A percentile compares a stretch with the other conserved stretches of the same genome.
Conservation (phyloP, 2,888 invertebrate genomes). For the Drosophila peninsularis region DNA sequence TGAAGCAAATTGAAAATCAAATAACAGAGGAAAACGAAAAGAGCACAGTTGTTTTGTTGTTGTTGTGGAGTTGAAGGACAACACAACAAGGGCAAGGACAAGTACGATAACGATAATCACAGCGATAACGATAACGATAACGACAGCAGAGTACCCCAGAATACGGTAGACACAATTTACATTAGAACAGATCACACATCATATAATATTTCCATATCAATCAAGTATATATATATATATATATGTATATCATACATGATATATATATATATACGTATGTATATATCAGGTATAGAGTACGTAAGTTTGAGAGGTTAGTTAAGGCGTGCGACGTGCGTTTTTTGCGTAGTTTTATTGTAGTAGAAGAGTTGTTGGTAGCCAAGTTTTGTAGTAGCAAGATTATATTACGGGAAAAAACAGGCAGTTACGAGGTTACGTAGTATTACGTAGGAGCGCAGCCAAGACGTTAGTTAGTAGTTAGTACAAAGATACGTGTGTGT, state of each 20-base stretch:
- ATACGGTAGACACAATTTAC: conserved; percentile 18
- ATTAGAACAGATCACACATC: conserved; percentile 17
- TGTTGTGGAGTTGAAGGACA: conserved; percentile 8
- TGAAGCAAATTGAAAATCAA: conserved; percentile 3
- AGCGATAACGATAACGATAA: conserved; percentile 14
- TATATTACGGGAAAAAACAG: conserved; percentile 37
- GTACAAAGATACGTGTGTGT: conserved; percentile 10
- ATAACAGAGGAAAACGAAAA: not conserved
- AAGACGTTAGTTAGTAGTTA: conserved; percentile 25
- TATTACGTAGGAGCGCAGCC: conserved; percentile 43
- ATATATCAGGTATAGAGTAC: conserved; percentile 19
- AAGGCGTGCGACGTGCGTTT: conserved; percentile 38
- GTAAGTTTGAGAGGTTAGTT: conserved; percentile 26
- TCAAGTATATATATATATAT: conserved; percentile 3
- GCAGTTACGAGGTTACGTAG: conserved; percentile 49
- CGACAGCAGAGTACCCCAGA: conserved; percentile 10
- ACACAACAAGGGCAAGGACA: conserved; percentile 15
- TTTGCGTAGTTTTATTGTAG: conserved; percentile 18
- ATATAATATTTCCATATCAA: conserved; percentile 11
- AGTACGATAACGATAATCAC: conserved; percentile 14
- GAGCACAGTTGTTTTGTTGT: not conserved
- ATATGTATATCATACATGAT: not conserved
- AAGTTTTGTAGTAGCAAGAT: conserved; percentile 14
- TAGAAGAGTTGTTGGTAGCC: conserved; percentile 17
- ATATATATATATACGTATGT: not conserved